Base-by-base conservation (phyloP, 2,113 vertebrate genomes). In the Pluvianellus socialis region DNA sequence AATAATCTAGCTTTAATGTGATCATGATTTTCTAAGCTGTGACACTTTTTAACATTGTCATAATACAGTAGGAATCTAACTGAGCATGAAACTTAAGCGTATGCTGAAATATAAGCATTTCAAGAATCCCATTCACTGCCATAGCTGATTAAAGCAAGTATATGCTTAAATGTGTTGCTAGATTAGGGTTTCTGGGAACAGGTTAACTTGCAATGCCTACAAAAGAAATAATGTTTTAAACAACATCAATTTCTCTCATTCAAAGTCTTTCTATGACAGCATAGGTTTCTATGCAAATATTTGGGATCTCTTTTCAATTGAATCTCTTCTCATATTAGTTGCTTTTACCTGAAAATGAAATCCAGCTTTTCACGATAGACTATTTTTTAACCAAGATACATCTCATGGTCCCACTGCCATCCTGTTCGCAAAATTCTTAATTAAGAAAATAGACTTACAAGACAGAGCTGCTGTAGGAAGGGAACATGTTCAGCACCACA, bases 1-100 rank as follows among this genome's bases (percentile, higher is more conserved):
- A 84, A 91, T 14, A 88, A 52, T 71, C 35, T 82, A 63, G 61
- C 24, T 96, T 86, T 96, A 94, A 94, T 67, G 56, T 91, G 86
- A 88, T 67, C 59, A 72, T 74, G 68, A 77, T 93, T 93, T 95
- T 70, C 61, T 84, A 94, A 92, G 53, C 50, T 96, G 28, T 93
- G 85, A 68, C 86, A 80, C 47, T 92, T 79, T 86, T 81, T 82
- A 88, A 47, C 77, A 82, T 38, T 59, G 72, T 88, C 50, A 83
- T 71, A 93, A 88, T 91, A 88, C 19, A 81, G 38, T 65, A 95
- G 79, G 55, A 91, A 89, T 55, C 61, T 77, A 86, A 92, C 79
- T 84, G 82, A 92, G 88, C 72, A 75, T 71, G 86, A 92, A 90
- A 93, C 75, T 59, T 95, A 74, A 86, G 75, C 38, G 77, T 56